Percentiles rank a stretch among this genome's conserved stretches.
These are phyloP conservation scores for Apodemus speciosus DNA, from an alignment of 2,113 vertebrate genomes.

Conservation along the genomic window DNA sequence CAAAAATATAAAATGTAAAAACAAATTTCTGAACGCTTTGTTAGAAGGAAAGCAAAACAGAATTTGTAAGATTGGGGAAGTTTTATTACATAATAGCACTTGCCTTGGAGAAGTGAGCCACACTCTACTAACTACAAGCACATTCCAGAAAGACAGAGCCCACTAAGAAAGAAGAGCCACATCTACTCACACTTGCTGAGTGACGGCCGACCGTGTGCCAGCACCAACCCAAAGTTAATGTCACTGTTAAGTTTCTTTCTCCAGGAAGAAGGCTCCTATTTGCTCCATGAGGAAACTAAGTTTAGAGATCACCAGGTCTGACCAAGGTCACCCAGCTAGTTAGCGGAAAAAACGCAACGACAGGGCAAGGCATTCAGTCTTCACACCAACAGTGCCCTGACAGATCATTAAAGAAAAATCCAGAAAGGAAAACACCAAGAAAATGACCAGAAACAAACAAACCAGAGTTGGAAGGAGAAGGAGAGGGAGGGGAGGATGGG, in stretches of 20 bases:
- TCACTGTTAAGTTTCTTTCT: not conserved
- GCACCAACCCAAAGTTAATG: not conserved
- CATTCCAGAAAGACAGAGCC: slow-evolving; percentile 13
- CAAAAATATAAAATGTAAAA: slow-evolving; percentile 39
- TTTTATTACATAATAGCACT: slow-evolving; percentile 17
- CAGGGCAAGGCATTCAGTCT: not conserved
- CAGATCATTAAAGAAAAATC: not conserved
- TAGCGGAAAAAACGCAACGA: not conserved
- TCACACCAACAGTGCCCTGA: not conserved
- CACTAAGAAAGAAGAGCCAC: slow-evolving; percentile 23
- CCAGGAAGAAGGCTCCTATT: not conserved
- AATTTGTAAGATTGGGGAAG: slow-evolving; percentile 38
- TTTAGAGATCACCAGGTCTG: not conserved
- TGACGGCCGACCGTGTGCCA: not conserved
- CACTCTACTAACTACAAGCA: slow-evolving; percentile 19
- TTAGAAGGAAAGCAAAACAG: not conserved
- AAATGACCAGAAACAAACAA: slow-evolving; percentile 30
- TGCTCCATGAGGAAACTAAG: slow-evolving; percentile 19
- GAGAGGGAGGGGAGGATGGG: no score
- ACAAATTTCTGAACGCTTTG: not conserved
- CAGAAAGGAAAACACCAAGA: not conserved
- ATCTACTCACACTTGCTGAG: slow-evolving; percentile 7
- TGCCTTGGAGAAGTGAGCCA: slow-evolving; percentile 47
- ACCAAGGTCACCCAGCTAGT: not conserved
- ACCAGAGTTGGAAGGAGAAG: not conserved